Percentiles rank a stretch among this genome's conserved stretches.
Evolutionary conservation across 1,140 invertebrate species (phyloP).

Genomic region (Lordiphosa stackelbergi): DNA sequence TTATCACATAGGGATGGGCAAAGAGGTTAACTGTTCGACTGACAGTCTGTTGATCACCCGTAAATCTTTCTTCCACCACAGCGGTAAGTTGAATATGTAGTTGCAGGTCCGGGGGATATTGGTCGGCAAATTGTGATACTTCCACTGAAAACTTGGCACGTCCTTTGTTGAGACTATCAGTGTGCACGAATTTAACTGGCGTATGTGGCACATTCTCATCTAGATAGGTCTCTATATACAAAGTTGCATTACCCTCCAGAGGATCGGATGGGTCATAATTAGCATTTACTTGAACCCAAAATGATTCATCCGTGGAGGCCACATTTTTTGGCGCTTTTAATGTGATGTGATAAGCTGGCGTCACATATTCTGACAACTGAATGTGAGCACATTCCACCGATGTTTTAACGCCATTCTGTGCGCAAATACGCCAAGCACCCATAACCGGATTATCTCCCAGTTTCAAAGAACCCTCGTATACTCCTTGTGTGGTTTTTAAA

Average conservation of each 20-base stretch:
- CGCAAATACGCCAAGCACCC: slow-evolving; percentile 30
- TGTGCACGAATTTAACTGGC: neutral
- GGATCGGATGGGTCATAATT: neutral
- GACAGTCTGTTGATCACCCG: neutral
- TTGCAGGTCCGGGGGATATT: neutral
- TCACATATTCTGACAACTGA: slow-evolving; percentile 4
- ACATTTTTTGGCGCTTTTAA: neutral
- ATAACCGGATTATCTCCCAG: slow-evolving; percentile 7
- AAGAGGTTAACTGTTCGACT: neutral
- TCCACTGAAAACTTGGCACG: neutral
- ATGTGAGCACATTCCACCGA: slow-evolving; percentile 4
- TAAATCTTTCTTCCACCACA: neutral
- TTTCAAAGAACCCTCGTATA: slow-evolving; percentile 9
- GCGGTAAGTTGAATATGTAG: neutral
- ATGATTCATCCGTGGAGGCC: neutral
- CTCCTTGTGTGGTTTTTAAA: neutral
- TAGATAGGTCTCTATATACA: neutral
- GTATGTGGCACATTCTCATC: neutral
- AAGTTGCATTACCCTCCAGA: slow-evolving; percentile 1
- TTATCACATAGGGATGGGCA: neutral
- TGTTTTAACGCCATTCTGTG: neutral
- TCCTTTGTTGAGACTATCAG: neutral
- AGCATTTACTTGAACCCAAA: neutral
- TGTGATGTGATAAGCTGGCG: neutral
- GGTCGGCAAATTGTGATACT: neutral